Evolutionary conservation across 2,797 vertebrate genomes (phyloP), one percentile per base, ranked within the genome.

Genomic region (Tragopan temminckii): DNA sequence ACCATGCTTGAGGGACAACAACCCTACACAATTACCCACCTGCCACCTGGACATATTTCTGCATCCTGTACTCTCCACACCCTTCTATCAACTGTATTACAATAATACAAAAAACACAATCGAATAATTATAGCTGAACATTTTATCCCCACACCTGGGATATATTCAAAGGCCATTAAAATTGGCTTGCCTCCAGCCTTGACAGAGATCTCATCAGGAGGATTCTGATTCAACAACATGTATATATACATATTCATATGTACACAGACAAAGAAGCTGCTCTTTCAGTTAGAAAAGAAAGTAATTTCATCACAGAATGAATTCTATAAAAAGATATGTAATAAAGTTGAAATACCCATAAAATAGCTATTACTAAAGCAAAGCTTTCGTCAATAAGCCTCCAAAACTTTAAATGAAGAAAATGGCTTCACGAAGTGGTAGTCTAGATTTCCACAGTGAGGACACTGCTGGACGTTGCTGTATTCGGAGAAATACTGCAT

Each of bases 401-500:
- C 99, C 13, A 99, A 98, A 94, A 99, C 99, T 99, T 99, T 99
- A 97, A 98, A 99, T 91, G 99, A 99, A 96, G 99, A 99, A 98
- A 99, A 99, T 91, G 99, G 99, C 98, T 99, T 99, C 97, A 99
- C 99, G 79, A 99, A 99, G 97, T 99, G 99, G 98, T 99, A 99
- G 99, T 99, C 99, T 98, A 99, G 98, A 97, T 99, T 99, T 93
- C 99, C 99, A 91, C 99, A 99, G 98, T 99, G 99, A 68, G 99
- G 99, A 95, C 99, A 99, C 97, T 99, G 99, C 97, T 99, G 99
- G 95, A 99, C 99, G 52, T 99, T 99, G 97, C 99, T 99, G 98
- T 99, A 99, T 97, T 99, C 99, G 0, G 99, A 99, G 98, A 99
- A 99, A 98, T 99, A 99, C 98, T 99, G 99, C 99, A 99, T 99